A percentile compares a stretch with the other conserved stretches of the same genome.
These are phyloP conservation scores for Phoeniculus purpureus DNA, from an alignment of 2,797 vertebrate species.

Conservation along the genomic window DNA sequence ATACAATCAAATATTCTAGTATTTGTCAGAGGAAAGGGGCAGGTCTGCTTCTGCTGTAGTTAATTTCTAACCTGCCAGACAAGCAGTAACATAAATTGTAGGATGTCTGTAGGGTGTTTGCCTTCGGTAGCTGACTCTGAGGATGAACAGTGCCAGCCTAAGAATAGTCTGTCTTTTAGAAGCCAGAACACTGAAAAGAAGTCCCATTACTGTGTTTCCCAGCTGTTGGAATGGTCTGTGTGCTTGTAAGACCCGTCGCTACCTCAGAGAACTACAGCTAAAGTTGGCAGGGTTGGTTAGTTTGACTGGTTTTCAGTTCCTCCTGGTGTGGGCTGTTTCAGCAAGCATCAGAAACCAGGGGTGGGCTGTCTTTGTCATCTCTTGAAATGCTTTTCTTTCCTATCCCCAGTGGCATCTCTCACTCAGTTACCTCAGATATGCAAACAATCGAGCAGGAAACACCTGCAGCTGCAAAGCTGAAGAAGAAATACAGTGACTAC, in stretches of 20 bases:
- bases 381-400: constrained; percentile 2
- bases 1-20: not conserved
- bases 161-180: not conserved
- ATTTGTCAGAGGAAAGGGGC: not conserved
- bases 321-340: not conserved
- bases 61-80: not conserved
- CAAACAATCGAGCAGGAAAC: constrained; percentile 93
- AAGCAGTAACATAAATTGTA: not conserved
- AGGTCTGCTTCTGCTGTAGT: not conserved
- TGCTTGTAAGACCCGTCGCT: not conserved
- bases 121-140: not conserved
- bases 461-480: constrained; percentile 77
- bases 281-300: not conserved
- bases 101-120: not conserved
- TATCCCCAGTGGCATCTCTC: constrained; percentile 87
- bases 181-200: not conserved
- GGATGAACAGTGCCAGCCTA: not conserved
- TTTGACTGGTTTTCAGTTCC: too few relatives aligned
- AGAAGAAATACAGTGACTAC: constrained; percentile 78
- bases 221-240: not conserved
- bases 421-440: constrained; percentile 92
- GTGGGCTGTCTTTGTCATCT: not conserved
- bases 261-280: not conserved
- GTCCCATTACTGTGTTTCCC: not conserved
- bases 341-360: not conserved